A percentile compares a stretch with the other conserved stretches of the same genome.
Conservation (phyloP, 2,113 vertebrate species). For the Acrocephalus arundinaceus region DNA sequence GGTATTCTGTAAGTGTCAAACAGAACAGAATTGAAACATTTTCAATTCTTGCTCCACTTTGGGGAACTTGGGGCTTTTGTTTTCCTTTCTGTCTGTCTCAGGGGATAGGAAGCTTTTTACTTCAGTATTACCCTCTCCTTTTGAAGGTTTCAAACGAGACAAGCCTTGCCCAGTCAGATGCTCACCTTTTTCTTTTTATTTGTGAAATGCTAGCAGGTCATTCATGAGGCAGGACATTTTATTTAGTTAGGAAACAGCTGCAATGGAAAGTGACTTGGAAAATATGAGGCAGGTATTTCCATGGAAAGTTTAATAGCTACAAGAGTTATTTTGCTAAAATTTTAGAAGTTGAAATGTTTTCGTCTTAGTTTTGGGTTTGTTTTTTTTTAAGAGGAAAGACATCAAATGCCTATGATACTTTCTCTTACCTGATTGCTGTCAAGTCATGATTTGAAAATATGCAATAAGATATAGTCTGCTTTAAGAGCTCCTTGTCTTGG, state of each 20-base stretch:
- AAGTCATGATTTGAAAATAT: background rate
- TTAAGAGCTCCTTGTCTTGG: background rate
- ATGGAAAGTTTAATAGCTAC: background rate
- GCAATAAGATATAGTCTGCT: background rate
- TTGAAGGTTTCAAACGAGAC: background rate
- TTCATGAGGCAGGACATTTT: background rate
- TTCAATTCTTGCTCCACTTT: background rate
- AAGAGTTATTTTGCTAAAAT: background rate
- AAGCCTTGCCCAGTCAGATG: background rate
- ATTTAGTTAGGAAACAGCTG: background rate
- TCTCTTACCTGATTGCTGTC: background rate
- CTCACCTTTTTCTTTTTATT: background rate
- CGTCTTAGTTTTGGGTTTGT: background rate
- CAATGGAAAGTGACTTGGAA: background rate
- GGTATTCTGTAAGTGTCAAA: background rate
- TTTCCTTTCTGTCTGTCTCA: background rate
- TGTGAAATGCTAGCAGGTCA: background rate
- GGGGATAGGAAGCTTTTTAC: background rate
- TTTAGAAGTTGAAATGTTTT: background rate
- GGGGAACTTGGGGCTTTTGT: background rate
- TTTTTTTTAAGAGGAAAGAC: background rate
- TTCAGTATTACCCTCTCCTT: background rate
- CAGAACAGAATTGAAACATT: background rate
- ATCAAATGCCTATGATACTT: background rate
- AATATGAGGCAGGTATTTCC: constrained; percentile 1